These are phyloP conservation scores for Lanius ludovicianus DNA, from an alignment of 2,113 vertebrate species.

Conservation along the genomic window DNA sequence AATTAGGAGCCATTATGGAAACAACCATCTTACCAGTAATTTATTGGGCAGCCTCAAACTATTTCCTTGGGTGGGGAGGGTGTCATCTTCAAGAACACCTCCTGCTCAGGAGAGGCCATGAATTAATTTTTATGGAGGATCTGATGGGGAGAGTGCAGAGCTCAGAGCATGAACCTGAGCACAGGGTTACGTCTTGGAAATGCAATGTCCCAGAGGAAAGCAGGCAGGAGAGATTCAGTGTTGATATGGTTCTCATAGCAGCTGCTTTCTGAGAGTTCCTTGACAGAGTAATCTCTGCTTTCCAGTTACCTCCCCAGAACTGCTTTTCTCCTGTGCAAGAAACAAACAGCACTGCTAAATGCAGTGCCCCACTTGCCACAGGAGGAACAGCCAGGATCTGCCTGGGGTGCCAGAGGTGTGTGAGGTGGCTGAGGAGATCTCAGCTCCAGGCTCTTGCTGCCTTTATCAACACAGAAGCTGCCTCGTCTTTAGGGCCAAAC, in stretches of 20 bases:
- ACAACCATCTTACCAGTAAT: background rate
- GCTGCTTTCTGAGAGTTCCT: background rate
- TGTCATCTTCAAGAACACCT: background rate
- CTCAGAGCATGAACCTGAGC: background rate
- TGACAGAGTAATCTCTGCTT: background rate
- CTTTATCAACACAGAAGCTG: background rate
- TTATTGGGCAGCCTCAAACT: background rate
- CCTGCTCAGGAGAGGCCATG: background rate
- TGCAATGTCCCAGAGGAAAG: background rate
- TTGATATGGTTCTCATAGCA: background rate
- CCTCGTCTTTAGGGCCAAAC: background rate
- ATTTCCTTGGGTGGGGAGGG: background rate
- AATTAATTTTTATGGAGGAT: background rate
- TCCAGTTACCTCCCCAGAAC: background rate
- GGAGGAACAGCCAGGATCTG: background rate
- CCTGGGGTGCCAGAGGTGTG: background rate
- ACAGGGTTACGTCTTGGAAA: background rate
- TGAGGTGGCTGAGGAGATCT: background rate
- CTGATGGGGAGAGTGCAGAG: background rate
- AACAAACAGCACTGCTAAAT: background rate
- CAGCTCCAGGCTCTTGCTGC: background rate
- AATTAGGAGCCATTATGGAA: conserved; percentile 44
- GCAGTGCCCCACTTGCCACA: background rate
- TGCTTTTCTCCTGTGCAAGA: background rate
- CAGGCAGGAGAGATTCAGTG: background rate